A percentile compares a stretch with the other conserved stretches of the same genome.
Evolutionary conservation across 2,888 invertebrate species (phyloP).

Genomic region (Noctua janthina): DNA sequence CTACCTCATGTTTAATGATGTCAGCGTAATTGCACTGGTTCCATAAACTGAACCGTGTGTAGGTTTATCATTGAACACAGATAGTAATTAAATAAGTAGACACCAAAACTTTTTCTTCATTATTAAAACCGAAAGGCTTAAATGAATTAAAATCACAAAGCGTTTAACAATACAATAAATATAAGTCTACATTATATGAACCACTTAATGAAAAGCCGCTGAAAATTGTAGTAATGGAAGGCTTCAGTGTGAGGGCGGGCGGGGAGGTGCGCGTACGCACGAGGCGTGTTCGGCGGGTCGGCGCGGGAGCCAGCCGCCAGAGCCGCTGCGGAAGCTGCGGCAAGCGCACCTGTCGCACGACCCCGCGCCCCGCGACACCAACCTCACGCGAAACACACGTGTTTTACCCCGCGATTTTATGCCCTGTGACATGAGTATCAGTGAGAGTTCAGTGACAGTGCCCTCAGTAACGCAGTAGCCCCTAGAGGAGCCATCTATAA

Average conservation of each 20-base stretch:
- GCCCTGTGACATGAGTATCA: slow-evolving; percentile 79
- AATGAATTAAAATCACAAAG: neutral
- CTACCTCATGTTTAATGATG: slow-evolving; percentile 47
- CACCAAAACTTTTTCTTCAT: neutral
- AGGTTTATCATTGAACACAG: slow-evolving; percentile 19
- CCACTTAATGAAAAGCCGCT: slow-evolving; percentile 40
- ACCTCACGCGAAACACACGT: slow-evolving; percentile 69
- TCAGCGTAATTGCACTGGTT: slow-evolving; percentile 40
- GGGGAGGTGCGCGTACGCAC: slow-evolving; percentile 85
- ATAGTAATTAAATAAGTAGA: slow-evolving; percentile 8
- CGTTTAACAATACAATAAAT: neutral
- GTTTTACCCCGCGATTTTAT: slow-evolving; percentile 46
- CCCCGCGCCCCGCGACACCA: slow-evolving; percentile 60
- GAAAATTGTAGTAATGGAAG: slow-evolving; percentile 79
- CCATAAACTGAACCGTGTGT: slow-evolving; percentile 31
- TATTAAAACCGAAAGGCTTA: neutral
- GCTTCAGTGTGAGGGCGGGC: slow-evolving; percentile 82
- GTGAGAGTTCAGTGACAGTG: slow-evolving; percentile 85
- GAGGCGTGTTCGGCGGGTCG: slow-evolving; percentile 79
- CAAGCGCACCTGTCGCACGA: slow-evolving; percentile 82
- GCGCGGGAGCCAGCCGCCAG: slow-evolving; percentile 75
- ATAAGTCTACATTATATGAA: neutral
- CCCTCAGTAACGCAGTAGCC: slow-evolving; percentile 26
- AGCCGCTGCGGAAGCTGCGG: slow-evolving; percentile 87
- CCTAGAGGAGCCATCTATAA: slow-evolving; percentile 73